phyloP scores from a whole-genome alignment of 2,113 vertebrate genomes.

The Telmatochromis bifrenatus region DNA sequence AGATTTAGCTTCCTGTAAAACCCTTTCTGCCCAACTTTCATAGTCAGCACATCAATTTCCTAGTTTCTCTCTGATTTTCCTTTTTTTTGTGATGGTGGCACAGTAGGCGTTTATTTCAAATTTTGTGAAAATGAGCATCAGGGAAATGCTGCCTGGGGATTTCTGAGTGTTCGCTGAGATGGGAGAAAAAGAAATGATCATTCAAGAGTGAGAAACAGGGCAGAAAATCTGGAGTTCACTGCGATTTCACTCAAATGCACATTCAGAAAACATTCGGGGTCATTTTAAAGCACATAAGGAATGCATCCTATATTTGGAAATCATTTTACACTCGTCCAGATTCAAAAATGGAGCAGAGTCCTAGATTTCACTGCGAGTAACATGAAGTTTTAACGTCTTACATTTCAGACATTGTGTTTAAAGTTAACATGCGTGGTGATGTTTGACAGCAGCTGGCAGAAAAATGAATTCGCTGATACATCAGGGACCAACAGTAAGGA shows the following conservation, averaged over 20 bases:
- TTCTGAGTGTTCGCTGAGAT: background rate
- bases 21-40: background rate
- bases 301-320: background rate
- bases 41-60: background rate
- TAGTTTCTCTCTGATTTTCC: background rate
- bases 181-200: background rate
- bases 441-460: background rate
- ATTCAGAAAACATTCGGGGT: background rate
- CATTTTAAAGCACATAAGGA: background rate
- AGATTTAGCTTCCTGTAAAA: background rate
- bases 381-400: background rate
- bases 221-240: background rate
- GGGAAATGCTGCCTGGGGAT: background rate
- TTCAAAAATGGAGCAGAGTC: background rate
- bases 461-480: background rate
- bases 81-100: background rate
- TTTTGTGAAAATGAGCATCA: background rate
- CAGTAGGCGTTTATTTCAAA: background rate
- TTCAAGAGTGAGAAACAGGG: background rate
- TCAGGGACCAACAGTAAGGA: background rate
- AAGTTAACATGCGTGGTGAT: rapidly evolving
- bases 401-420: background rate
- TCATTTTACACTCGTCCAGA: background rate
- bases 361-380: background rate
- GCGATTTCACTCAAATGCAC: rapidly evolving